Evolutionary conservation across 2,113 vertebrate genomes (phyloP).

Genomic region (Scartelaos histophorus): DNA sequence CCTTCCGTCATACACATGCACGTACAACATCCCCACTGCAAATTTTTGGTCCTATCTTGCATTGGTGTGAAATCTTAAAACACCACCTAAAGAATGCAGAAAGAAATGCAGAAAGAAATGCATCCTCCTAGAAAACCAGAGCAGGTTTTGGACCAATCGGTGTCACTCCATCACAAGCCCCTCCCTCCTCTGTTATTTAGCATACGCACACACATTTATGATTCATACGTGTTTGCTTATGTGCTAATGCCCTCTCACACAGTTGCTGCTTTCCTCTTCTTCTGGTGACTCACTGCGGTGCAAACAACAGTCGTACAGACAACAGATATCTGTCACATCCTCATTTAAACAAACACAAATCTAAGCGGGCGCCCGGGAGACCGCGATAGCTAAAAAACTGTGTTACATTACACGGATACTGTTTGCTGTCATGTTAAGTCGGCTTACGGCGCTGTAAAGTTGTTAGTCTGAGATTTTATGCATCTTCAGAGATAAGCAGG

Average conservation of each 20-base stretch:
- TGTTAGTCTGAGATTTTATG: conserved; percentile 10
- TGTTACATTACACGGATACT: background rate
- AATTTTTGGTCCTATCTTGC: background rate
- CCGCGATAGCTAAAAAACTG: no score
- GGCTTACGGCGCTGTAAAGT: background rate
- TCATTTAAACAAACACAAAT: conserved; percentile 11
- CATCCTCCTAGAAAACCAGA: conserved; percentile 14
- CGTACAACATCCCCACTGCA: no score
- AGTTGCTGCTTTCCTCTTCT: conserved; percentile 10
- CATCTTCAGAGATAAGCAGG: background rate
- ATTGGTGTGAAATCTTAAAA: background rate
- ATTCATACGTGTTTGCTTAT: conserved; percentile 2
- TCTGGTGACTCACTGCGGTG: background rate
- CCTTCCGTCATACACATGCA: no score
- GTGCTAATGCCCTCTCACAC: conserved; percentile 5
- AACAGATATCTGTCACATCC: conserved; percentile 5
- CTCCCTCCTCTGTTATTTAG: conserved; percentile 13
- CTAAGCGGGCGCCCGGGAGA: background rate
- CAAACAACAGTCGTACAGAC: conserved; percentile 8
- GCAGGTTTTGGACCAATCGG: conserved; percentile 27
- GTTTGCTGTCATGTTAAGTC: conserved; percentile 1
- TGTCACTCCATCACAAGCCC: conserved; percentile 20
- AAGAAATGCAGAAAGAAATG: no score
- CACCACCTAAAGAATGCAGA: no score
- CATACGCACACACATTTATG: background rate